Percentiles rank a stretch among this genome's conserved stretches.
phyloP scores from a whole-genome alignment of 2,797 vertebrate species.

The Acanthis flammea region DNA sequence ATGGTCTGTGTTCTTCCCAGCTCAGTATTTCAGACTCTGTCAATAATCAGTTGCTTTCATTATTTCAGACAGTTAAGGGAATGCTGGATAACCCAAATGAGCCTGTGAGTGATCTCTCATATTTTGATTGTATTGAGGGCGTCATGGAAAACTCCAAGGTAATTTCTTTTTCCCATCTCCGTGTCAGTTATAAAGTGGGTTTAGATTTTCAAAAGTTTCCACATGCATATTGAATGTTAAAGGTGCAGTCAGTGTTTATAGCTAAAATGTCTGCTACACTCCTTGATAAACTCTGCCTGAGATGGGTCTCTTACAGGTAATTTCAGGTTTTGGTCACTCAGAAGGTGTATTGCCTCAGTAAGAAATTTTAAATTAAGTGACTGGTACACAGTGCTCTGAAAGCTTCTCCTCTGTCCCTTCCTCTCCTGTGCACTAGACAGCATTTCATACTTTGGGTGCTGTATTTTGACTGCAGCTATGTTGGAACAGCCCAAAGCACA shows the following conservation, averaged over 20 bases:
- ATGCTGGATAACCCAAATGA: conserved; percentile 95
- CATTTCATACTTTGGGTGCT: background rate
- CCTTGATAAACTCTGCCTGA: background rate
- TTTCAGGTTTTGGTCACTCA: background rate
- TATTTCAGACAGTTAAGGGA: conserved; percentile 89
- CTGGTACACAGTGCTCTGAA: background rate
- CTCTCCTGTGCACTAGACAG: background rate
- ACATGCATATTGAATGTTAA: background rate
- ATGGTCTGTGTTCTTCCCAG: background rate
- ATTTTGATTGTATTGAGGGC: conserved; percentile 98
- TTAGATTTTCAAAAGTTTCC: background rate
- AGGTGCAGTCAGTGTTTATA: background rate
- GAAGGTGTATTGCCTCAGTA: accelerated
- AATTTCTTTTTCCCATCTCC: background rate
- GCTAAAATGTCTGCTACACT: background rate
- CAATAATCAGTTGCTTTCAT: background rate
- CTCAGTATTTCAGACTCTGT: background rate
- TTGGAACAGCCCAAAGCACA: background rate
- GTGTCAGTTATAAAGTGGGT: background rate
- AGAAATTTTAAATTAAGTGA: background rate
- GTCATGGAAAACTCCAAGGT: conserved; percentile 99
- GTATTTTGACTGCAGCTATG: background rate
- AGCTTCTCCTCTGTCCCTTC: background rate
- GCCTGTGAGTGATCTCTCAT: conserved; percentile 94
- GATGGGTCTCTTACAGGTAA: background rate